A percentile compares a stretch with the other conserved stretches of the same genome.
phyloP scores from a whole-genome alignment of 2,888 invertebrate species.

The Hyposoter dolosus region DNA sequence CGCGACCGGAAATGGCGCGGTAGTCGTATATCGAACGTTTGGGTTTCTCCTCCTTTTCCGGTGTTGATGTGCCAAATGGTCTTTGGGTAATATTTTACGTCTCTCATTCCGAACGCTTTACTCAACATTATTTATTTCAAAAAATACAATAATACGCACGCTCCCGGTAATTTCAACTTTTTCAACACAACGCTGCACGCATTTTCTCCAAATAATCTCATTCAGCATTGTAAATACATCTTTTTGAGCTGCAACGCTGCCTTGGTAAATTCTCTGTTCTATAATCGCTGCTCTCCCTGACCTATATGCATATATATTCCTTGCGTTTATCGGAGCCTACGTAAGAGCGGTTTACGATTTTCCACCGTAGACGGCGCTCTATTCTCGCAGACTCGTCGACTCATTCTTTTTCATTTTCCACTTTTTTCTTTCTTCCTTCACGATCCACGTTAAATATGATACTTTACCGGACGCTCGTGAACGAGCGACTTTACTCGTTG shows the following conservation, averaged over 20 bases:
- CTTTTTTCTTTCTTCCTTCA: slow-evolving; percentile 37
- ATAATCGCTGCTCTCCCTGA: slow-evolving; percentile 9
- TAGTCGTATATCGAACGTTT: slow-evolving; percentile 74
- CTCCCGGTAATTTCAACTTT: slow-evolving; percentile 30
- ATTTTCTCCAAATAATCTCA: slow-evolving; percentile 8
- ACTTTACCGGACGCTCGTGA: slow-evolving; percentile 48
- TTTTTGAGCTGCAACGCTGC: slow-evolving; percentile 33
- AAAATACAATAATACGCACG: slow-evolving; percentile 44
- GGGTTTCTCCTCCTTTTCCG: slow-evolving; percentile 80
- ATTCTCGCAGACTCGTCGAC: not conserved
- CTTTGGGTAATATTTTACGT: slow-evolving; percentile 82
- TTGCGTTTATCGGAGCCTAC: not conserved
- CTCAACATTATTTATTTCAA: slow-evolving; percentile 69
- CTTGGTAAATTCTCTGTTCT: slow-evolving; percentile 37
- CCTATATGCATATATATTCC: slow-evolving; percentile 1
- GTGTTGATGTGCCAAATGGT: slow-evolving; percentile 78
- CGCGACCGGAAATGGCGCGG: slow-evolving; percentile 69
- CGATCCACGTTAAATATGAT: slow-evolving; percentile 53
- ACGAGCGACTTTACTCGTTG: slow-evolving; percentile 40
- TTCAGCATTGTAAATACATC: slow-evolving; percentile 16
- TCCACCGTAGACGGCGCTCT: slow-evolving; percentile 57
- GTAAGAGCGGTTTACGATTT: slow-evolving; percentile 46
- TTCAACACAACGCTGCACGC: slow-evolving; percentile 31
- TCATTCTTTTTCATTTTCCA: not conserved
- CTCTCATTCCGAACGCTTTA: slow-evolving; percentile 79